phyloP scores from a whole-genome alignment of 2,113 vertebrate species.

The Boleophthalmus pectinirostris region DNA sequence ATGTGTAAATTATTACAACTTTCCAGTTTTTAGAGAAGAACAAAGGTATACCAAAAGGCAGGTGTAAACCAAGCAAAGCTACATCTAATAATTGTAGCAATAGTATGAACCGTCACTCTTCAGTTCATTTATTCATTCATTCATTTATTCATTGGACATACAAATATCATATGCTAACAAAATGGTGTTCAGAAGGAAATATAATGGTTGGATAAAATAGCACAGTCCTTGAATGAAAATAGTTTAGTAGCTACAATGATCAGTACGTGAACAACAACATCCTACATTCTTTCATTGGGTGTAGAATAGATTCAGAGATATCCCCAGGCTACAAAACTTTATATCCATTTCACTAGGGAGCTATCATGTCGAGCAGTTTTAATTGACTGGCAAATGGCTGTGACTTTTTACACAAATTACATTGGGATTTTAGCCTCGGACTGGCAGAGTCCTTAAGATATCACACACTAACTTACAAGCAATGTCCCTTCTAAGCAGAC shows the following conservation, averaged over 20 bases:
- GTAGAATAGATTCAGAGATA: slow-evolving; percentile 19
- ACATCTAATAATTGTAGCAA: no score
- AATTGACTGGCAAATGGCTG: slow-evolving; percentile 26
- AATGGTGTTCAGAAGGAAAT: not conserved
- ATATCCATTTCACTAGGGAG: not conserved
- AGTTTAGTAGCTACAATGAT: not conserved
- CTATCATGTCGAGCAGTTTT: slow-evolving; percentile 14
- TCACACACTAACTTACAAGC: slow-evolving; percentile 17
- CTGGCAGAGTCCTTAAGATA: slow-evolving; percentile 34
- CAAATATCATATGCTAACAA: not conserved
- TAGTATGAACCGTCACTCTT: not conserved
- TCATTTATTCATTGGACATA: no score
- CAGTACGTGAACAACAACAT: not conserved
- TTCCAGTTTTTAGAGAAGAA: not conserved
- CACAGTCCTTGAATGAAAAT: not conserved
- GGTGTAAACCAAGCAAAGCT: no score
- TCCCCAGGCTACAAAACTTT: slow-evolving; percentile 7
- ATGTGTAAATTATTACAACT: not conserved
- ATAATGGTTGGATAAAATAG: no score
- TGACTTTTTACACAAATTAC: slow-evolving; percentile 16
- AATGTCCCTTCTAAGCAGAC: slow-evolving; percentile 33
- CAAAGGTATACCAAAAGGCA: no score
- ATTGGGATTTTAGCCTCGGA: slow-evolving; percentile 30
- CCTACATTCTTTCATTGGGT: not conserved
- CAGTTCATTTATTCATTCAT: no score